Evolutionary conservation across 53 echinoderm and acorn worm species (phyloP), one percentile per base, ranked within the genome.

Genomic region (Actinopyga echinites): DNA sequence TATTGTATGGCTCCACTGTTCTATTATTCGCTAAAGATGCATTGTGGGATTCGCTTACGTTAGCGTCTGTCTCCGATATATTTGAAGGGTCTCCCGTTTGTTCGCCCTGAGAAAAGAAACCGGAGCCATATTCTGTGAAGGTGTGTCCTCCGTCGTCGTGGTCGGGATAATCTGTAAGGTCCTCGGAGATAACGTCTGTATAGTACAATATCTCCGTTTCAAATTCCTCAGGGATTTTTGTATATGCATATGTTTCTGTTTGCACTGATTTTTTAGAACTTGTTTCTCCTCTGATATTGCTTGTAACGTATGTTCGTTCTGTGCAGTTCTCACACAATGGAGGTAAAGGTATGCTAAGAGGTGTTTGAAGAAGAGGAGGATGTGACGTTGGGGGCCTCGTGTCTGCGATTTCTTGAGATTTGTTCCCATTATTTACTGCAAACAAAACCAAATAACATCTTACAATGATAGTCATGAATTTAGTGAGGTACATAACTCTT

Each of bases 301-400:
- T 56, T 3, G 38, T 40, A 75, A 20, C 25, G 24, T 53, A 54
- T 20, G 52, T 21, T 30, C 54, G 77, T 55, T 11, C 56, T 71
- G 71, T 71, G 21, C 77, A 77, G 56, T 77, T 77, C 77, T 77
- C 77, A 31, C 77, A 77, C 31, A 62, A 42, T 32, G 81, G 81
- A 30, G 63, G 63, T 7, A 62, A 37, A 15, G 80, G 80, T 8
- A 61, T 24, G 29, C 11, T 35, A 81, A 81, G 38, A 31, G 81
- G 62, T 42, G 81, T 36, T 62, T 60, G 81, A 55, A 79, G 30
- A 32, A 43, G 31, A 61, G 81, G 62, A 24, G 43, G 34, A 6
- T 34, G 36, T 11, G 81, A 23, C 28, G 81, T 40, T 26, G 81
- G 63, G 25, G 81, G 81, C 77, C 77, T 77, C 32, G 77, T 77